Percentiles rank a stretch among this genome's conserved stretches.
These are phyloP conservation scores for Felis chaus DNA, from an alignment of 2,113 vertebrate species.

Conservation along the genomic window DNA sequence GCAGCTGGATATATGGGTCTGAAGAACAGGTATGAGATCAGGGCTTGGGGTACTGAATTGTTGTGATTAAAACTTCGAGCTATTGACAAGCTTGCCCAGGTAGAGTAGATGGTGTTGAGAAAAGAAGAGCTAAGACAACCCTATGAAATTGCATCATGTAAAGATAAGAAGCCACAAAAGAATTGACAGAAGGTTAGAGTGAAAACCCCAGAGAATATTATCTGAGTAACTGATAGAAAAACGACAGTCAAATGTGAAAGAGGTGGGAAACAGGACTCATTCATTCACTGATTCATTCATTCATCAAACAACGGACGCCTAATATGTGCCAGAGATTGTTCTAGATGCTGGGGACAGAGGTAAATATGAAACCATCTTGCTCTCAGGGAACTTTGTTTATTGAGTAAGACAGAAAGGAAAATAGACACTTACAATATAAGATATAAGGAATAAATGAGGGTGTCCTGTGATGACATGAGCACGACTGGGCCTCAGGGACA, in stretches of 20 bases:
- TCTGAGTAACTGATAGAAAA: not conserved
- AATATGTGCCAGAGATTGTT: not conserved
- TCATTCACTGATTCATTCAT: not conserved
- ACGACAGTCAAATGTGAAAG: not conserved
- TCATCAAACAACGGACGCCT: not conserved
- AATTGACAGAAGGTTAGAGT: not conserved
- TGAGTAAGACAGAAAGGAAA: not conserved
- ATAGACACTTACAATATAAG: not conserved
- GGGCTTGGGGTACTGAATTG: not conserved
- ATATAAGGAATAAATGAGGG: not conserved
- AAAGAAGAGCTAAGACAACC: conserved; percentile 12
- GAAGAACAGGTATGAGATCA: not conserved
- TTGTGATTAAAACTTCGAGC: not conserved
- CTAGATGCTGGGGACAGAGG: not conserved
- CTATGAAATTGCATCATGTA: conserved; percentile 40
- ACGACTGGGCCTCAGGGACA: not conserved
- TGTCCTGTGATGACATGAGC: not conserved
- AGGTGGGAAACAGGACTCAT: not conserved
- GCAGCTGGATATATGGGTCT: not conserved
- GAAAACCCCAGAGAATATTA: conserved; percentile 13
- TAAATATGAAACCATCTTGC: conserved; percentile 1
- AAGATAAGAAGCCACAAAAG: conserved; percentile 42
- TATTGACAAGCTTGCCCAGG: not conserved
- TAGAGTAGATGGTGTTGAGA: not conserved
- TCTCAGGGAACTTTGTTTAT: not conserved